These are phyloP conservation scores for Odontophorus gujanensis DNA, from an alignment of 2,113 vertebrate genomes.

Conservation along the genomic window DNA sequence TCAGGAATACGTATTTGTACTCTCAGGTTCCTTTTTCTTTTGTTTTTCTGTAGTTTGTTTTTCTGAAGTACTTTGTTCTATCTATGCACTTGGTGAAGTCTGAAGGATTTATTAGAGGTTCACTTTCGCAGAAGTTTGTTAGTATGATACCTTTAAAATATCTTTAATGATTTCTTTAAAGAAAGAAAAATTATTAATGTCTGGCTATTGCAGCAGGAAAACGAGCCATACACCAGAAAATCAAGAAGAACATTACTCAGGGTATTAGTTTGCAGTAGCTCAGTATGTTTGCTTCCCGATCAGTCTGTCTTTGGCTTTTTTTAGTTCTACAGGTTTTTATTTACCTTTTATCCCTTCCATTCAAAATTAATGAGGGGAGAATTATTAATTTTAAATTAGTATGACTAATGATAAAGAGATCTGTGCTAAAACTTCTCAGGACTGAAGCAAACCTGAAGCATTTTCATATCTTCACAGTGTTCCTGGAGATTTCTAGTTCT, in stretches of 20 bases:
- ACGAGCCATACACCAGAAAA: neutral
- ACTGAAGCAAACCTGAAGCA: neutral
- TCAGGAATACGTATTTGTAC: neutral
- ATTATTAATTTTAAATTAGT: slow-evolving; percentile 31
- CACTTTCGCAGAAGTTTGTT: neutral
- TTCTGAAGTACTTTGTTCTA: neutral
- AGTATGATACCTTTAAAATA: neutral
- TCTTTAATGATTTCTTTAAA: no score
- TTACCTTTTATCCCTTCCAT: neutral
- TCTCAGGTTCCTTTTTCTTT: neutral
- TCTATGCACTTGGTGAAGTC: neutral
- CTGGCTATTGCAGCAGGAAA: no score
- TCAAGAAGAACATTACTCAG: neutral
- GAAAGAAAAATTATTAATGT: no score
- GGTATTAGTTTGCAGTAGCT: neutral
- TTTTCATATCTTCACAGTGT: fast-evolving
- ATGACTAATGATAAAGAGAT: neutral
- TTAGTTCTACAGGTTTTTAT: slow-evolving; percentile 5
- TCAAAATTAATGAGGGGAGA: slow-evolving; percentile 13
- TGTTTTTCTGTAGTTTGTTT: neutral
- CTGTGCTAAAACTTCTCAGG: neutral
- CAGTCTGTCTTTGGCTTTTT: neutral
- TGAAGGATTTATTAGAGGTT: neutral
- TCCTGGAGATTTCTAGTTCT: neutral
- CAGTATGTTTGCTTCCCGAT: neutral